These are phyloP conservation scores for Gallinago media DNA, from an alignment of 2,113 vertebrate genomes.

Conservation along the genomic window DNA sequence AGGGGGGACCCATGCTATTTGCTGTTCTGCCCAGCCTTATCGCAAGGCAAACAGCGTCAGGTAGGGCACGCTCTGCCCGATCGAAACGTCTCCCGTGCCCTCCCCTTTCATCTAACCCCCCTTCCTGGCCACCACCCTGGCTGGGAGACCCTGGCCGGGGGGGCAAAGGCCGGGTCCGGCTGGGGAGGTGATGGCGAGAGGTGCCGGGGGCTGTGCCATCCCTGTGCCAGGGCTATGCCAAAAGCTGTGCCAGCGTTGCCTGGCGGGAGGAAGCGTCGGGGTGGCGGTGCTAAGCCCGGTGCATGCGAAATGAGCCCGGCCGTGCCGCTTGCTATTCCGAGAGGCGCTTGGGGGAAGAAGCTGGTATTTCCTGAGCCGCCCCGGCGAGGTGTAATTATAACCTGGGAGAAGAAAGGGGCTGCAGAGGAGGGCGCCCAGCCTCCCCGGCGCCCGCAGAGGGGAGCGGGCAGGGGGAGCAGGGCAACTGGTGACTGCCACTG, in stretches of 20 bases:
- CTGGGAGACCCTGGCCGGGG: conserved; percentile 4
- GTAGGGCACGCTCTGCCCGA: conserved; percentile 13
- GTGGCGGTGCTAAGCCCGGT: not conserved
- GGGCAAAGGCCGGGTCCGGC: conserved; percentile 37
- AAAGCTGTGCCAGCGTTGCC: not conserved
- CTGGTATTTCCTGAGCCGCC: conserved; percentile 52
- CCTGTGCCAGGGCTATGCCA: not conserved
- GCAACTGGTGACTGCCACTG: not conserved
- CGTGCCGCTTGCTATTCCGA: conserved; percentile 54
- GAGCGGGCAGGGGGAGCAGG: not conserved
- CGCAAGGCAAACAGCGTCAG: conserved; percentile 63
- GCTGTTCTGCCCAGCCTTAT: conserved; percentile 68
- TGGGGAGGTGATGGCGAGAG: not conserved
- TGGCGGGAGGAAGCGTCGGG: conserved; percentile 47
- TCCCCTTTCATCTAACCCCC: not conserved
- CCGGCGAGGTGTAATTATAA: conserved; percentile 61
- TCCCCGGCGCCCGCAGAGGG: not conserved
- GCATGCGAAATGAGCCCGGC: conserved; percentile 26
- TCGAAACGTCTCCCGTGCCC: conserved; percentile 9
- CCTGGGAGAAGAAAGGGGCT: conserved; percentile 55
- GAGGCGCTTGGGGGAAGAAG: conserved; percentile 51
- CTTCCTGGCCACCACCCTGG: not conserved
- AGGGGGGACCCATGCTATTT: not conserved
- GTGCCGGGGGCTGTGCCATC: not conserved
- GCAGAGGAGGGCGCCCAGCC: conserved; percentile 22